Evolutionary conservation across 2,888 invertebrate species (phyloP).

Genomic region (Cactoblastis cactorum): DNA sequence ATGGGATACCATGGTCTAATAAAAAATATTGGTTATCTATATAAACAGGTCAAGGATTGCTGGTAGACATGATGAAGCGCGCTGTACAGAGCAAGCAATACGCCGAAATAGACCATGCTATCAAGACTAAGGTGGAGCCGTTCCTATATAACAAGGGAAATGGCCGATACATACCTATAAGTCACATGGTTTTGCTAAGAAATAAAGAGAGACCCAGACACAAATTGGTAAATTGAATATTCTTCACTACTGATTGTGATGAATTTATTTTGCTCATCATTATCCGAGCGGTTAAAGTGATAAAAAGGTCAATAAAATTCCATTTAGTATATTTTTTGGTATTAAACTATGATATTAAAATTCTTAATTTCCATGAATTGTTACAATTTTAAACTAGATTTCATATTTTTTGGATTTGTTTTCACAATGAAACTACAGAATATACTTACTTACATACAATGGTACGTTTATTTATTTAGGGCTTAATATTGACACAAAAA

Average conservation of each 20-base stretch:
- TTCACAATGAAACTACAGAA: no score
- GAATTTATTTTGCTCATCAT: background rate
- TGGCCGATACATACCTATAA: slow-evolving; percentile 94
- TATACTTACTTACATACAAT: no score
- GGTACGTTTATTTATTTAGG: no score
- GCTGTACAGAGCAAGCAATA: slow-evolving; percentile 94
- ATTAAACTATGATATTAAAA: no score
- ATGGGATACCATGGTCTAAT: no score
- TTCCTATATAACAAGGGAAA: slow-evolving; percentile 96
- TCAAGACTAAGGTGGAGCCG: slow-evolving; percentile 93
- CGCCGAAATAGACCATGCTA: slow-evolving; percentile 94
- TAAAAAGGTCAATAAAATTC: no score
- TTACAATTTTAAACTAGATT: no score
- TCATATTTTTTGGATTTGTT: no score
- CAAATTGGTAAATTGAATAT: slow-evolving; percentile 80
- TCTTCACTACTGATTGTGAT: background rate
- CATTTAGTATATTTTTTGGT: no score
- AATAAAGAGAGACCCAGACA: slow-evolving; percentile 91
- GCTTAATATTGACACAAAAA: no score
- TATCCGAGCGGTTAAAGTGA: no score
- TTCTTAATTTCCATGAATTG: no score
- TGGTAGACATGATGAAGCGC: slow-evolving; percentile 95
- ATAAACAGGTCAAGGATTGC: slow-evolving; percentile 88
- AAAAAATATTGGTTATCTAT: background rate
- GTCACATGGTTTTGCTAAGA: slow-evolving; percentile 90